Base-by-base conservation (phyloP, 1,140 invertebrate genomes). In the Choristoneura fumiferana region DNA sequence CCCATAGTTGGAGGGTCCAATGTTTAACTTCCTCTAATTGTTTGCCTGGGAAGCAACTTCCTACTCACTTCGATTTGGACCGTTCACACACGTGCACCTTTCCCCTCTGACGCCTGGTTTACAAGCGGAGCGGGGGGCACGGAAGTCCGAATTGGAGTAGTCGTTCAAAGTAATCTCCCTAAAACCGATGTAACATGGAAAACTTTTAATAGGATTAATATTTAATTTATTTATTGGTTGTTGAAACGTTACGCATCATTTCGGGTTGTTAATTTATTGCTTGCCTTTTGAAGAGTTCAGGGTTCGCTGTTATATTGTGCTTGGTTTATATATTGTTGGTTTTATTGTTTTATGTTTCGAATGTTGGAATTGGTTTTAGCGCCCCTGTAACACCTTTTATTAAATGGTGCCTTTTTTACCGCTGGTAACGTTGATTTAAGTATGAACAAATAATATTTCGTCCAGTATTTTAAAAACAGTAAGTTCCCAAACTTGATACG, bases 151-250 rank as follows among this genome's bases (percentile, higher is more conserved):
- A 49, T 29, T 29, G 43, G 18, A 49, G 17, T 15, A 49, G 43
- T 49, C 43, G 18, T 49, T 49, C n/a, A 49, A 49, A 49, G 57
- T 58, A 58, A 52, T 52, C 39, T 36, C 35, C n/a, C 38, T n/a
- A 40, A 58, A 49, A 58, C 57, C 43, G 40, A 52, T 58, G 57
- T 58, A 37, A 58, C 34, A 15, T 38, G 15, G 34, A n/a, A 14
- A 60, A 60, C 58, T 60, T 60, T 54, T 60, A 54, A 54, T 54
- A 33, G n/a, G 58, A 43, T 54, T 54, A 54, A 60, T 60, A 54
- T 54, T 60, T 60, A 39, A 60, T 54, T 60, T 60, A 36, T 60
- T 60, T 60, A 43, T 60, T 54, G 29, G 33, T 58, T 49, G 34
- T 49, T 49, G 43, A 49, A 33, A 49, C 22, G 43, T 29, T 49